Base-by-base conservation (phyloP, 2,888 invertebrate genomes). In the Fragum sueziense region DNA sequence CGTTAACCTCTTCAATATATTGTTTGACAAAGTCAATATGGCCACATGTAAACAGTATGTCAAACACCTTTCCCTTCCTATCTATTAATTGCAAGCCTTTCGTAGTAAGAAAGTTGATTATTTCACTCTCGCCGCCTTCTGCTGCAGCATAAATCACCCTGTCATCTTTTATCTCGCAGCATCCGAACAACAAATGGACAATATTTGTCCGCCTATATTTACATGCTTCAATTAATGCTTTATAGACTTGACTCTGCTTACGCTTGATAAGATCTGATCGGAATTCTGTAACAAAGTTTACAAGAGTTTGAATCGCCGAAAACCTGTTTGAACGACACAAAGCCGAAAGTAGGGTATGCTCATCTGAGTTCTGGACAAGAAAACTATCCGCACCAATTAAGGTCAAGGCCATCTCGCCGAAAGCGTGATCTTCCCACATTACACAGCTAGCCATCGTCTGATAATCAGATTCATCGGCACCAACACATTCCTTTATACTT, bases 341-440 rank as follows among this genome's bases (percentile, higher is more conserved):
- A 54, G 79, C 61, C 4, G 61, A 34, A 1, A 71, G 57, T 0
- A 83, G 61, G 9, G 74, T 54, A 2, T 52, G 7, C 1, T 67
- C 31, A 0, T 41, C 27, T 17, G 61, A 17, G 41, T 82, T 79
- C 62, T 67, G 47, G 1, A 37, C 29, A 31, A 79, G 68, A 67
- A 79, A 79, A 34, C 70, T 71, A 14, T 76, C 57, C 11, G 70
- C 33, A n/a, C 75, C 76, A 11, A 74, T n/a, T n/a, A 61, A 33
- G 2, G 61, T 61, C 25, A 76, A 29, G 3, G 78, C 68, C 6
- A 61, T 25, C 7, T 75, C 62, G 7, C 51, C 20, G 57, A 83
- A 83, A 29, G 47, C 41, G 0, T 59, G 62, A 17, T 61, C 67
- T 20, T 73, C 47, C 83, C 83, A 83, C 2, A 80, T 17, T 2